Base-by-base conservation (phyloP, 1,140 invertebrate genomes). In the Mesaphorura yosii region DNA sequence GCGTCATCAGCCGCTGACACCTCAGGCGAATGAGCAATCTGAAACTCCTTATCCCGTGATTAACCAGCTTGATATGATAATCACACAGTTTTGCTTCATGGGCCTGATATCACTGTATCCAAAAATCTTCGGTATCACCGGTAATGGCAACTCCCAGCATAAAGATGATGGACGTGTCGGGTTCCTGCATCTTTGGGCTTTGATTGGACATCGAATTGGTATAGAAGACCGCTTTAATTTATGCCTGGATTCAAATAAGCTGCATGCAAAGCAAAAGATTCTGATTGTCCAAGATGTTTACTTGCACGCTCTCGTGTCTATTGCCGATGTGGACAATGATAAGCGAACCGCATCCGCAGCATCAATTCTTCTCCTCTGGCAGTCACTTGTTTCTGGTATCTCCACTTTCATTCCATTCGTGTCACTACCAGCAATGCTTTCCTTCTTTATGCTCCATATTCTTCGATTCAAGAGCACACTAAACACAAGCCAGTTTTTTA, bases 1-100 rank as follows among this genome's bases (percentile, higher is more conserved):
- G 29, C 12, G 12, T n/a, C 25, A n/a, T 6, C 45, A 26, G 25
- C 29, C 25, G 7, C 15, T 23, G 14, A 17, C 29, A 39, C 40
- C 15, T 3, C 23, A 27, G 15, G 23, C 10, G 4, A 6, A 5
- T 4, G 4, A 38, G 4, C 7, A 31, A 14, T n/a, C 48, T 39
- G 48, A 4, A 23, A 17, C 6, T 10, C 7, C 23, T 12, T 17
- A 15, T 17, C 28, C 7, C 15, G 28, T 28, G 12, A 65, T 78
- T 1, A 78, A 76, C 0, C 89, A 94, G 68, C 75, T 80, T 53
- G 87, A 91, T 58, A 79, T 93, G 77, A 80, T 80, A 0, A 62
- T 90, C 1, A 88, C 89, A 0, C 84, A 86, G 65, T 88, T 86
- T 61, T 85, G 84, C 10, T 93, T 94, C 64, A 79, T 92, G 58